phyloP scores from a whole-genome alignment of 1,140 invertebrate species.

The Sycobia sp. region DNA sequence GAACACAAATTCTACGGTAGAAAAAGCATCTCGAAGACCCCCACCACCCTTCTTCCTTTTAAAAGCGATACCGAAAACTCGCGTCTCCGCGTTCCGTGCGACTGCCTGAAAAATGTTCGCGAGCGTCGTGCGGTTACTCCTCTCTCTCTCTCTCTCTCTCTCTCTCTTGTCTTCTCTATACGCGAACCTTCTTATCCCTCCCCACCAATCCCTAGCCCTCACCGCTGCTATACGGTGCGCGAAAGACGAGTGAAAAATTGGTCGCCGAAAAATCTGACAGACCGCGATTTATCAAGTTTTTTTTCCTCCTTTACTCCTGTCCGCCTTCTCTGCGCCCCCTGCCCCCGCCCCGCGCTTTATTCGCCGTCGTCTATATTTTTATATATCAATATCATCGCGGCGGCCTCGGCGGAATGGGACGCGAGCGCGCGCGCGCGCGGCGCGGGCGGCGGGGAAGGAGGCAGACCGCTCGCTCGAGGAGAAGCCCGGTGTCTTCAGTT shows the following conservation, averaged over 20 bases:
- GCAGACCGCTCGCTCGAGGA: too few species aligned
- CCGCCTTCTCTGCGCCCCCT: too few species aligned
- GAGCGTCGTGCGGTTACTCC: not conserved
- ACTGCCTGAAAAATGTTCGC: too few species aligned
- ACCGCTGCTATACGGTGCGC: too few species aligned
- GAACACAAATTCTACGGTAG: too few species aligned
- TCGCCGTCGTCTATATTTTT: too few species aligned
- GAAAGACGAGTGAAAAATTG: constrained; percentile 50
- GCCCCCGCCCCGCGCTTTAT: constrained; percentile 18
- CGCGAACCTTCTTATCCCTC: too few species aligned
- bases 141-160: not conserved
- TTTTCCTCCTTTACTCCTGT: too few species aligned
- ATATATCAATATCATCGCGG: constrained; percentile 50
- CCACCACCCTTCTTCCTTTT: too few species aligned
- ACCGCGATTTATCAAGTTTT: constrained; percentile 53
- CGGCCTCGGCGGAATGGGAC: not conserved
- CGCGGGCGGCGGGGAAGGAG: not conserved
- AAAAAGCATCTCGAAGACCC: too few species aligned
- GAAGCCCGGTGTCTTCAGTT: constrained; percentile 50
- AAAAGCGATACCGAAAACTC: constrained; percentile 11
- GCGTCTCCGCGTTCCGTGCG: too few species aligned
- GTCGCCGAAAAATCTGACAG: constrained; percentile 45
- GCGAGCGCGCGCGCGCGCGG: not conserved
- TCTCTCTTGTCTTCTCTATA: not conserved
- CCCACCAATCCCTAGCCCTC: too few species aligned